phyloP scores from a whole-genome alignment of 2,797 vertebrate genomes.

The Ceryle rudis region DNA sequence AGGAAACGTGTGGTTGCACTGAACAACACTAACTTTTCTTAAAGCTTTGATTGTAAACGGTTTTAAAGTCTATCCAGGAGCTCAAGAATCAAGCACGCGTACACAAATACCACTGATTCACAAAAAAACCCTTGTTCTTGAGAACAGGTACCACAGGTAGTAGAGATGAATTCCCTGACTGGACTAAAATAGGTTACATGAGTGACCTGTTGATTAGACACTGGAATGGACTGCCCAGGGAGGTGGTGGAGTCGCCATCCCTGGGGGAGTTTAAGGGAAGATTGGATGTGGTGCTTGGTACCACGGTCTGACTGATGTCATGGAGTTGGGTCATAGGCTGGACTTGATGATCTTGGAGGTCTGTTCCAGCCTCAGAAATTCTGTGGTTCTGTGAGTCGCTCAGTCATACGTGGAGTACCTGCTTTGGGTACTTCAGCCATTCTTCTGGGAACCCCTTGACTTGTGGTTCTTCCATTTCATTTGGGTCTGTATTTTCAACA shows the following conservation, averaged over 20 bases:
- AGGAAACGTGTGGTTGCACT: background rate
- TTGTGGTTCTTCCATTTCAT: conserved; percentile 85
- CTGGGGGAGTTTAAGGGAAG: too few species aligned
- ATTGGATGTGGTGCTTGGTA: too few species aligned
- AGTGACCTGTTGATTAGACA: too few species aligned
- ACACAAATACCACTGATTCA: background rate
- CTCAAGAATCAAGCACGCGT: background rate
- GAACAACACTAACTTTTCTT: background rate
- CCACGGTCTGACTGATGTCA: too few species aligned
- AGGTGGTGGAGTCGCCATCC: too few species aligned
- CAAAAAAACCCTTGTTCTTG: background rate
- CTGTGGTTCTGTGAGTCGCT: background rate
- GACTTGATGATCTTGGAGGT: too few species aligned
- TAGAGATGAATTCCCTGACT: background rate
- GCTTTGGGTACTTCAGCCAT: conserved; percentile 93
- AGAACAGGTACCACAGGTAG: background rate
- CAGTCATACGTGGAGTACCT: conserved; percentile 78
- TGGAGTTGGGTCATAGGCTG: too few species aligned
- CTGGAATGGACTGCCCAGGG: too few species aligned
- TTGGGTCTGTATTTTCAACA: conserved; percentile 75
- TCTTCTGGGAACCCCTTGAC: conserved; percentile 87
- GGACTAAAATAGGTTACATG: fast-evolving
- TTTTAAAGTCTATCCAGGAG: background rate
- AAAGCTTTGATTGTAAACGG: background rate
- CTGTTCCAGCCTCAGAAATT: too few species aligned